Evolutionary conservation across 2,888 invertebrate species (phyloP).

Genomic region (Gortyna flavago): DNA sequence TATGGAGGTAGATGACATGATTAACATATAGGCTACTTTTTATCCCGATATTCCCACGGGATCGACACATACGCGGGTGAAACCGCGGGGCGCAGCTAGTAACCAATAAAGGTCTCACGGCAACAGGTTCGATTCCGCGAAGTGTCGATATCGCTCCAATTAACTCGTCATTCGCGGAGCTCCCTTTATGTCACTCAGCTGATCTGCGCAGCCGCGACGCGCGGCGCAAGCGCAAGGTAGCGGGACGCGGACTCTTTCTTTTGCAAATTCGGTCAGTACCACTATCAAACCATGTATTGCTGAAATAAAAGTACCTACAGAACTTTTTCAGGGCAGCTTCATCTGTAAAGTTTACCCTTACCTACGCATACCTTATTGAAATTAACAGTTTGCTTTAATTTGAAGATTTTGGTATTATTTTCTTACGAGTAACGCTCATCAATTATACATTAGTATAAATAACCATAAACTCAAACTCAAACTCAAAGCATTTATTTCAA

Average conservation of each 20-base stretch:
- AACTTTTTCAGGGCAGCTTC: neutral
- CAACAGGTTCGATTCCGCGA: conserved; percentile 53
- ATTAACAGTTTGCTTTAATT: neutral
- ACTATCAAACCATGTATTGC: neutral
- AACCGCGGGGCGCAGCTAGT: no score
- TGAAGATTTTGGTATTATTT: neutral
- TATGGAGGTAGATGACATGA: no score
- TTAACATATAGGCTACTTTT: no score
- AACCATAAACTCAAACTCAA: no score
- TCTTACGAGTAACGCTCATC: neutral
- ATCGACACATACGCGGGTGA: no score
- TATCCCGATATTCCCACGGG: no score
- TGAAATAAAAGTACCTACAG: neutral
- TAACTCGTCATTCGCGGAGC: conserved; percentile 45
- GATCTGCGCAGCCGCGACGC: neutral
- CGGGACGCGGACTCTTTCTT: conserved; percentile 28
- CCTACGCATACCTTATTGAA: no score
- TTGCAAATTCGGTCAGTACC: conserved; percentile 11
- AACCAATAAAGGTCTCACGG: conserved; percentile 20
- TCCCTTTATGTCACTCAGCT: conserved; percentile 62
- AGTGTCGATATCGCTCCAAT: conserved; percentile 59
- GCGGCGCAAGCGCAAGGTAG: conserved; percentile 16
- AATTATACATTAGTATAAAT: neutral
- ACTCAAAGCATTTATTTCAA: no score
- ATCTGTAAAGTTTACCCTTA: neutral